A percentile compares a stretch with the other conserved stretches of the same genome.
Conservation (phyloP, 2,888 invertebrate genomes). For the Perithous albicinctus region DNA sequence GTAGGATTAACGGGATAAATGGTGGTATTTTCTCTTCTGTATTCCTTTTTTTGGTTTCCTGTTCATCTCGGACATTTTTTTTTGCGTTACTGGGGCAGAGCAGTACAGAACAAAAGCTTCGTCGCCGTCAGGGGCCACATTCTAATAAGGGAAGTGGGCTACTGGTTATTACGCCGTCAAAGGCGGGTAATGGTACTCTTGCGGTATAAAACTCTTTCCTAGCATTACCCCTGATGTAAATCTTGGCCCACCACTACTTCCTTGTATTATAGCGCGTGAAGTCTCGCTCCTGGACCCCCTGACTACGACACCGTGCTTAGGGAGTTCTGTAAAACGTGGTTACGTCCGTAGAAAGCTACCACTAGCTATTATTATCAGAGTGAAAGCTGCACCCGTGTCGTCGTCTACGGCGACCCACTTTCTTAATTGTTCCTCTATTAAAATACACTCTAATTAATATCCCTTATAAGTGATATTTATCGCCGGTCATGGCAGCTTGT, state of each 20-base stretch:
- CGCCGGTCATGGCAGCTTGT: constrained; percentile 51
- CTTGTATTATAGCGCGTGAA: constrained; percentile 21
- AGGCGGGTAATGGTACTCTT: constrained; percentile 73
- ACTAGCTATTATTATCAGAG: constrained; percentile 1
- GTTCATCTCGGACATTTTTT: background rate
- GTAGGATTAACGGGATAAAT: background rate
- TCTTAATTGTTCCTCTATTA: constrained; percentile 81
- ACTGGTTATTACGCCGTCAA: constrained; percentile 72
- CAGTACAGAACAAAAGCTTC: constrained; percentile 67
- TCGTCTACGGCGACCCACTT: constrained; percentile 76
- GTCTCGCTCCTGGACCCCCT: constrained; percentile 54
- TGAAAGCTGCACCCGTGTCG: constrained; percentile 38
- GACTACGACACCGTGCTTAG: constrained; percentile 26
- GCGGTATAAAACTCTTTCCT: constrained; percentile 74
- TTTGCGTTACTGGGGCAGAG: background rate
- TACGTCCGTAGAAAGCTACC: background rate
- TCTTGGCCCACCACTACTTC: constrained; percentile 65
- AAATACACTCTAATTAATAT: constrained; percentile 81
- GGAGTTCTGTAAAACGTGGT: constrained; percentile 19
- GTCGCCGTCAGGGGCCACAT: constrained; percentile 65
- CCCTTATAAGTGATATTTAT: constrained; percentile 79
- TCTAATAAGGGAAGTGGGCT: constrained; percentile 73
- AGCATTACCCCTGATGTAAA: constrained; percentile 65
- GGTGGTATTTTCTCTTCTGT: background rate
- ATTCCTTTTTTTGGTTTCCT: background rate